Conservation (phyloP, 1,140 invertebrate genomes). For the Rhynchophorus ferrugineus region DNA sequence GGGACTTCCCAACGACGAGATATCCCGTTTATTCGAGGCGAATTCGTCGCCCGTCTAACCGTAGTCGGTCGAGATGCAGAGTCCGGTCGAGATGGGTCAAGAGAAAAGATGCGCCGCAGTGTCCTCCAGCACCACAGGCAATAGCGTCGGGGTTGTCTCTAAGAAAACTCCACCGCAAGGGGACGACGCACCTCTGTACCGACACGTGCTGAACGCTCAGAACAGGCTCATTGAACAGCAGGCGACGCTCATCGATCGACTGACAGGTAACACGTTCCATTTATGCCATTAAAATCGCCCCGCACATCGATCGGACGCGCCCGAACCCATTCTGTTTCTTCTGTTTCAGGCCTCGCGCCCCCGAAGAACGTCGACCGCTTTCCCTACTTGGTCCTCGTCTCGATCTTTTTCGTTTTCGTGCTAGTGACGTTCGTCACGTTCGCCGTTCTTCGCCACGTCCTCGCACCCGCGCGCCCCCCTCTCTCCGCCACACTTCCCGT, state of each 20-base stretch:
- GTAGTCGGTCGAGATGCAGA: too few relatives aligned
- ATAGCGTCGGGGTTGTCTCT: neutral
- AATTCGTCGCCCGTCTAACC: too few relatives aligned
- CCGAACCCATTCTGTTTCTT: too few relatives aligned
- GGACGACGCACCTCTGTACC: neutral
- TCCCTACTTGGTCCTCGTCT: slow-evolving; percentile 1
- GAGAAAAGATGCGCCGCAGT: too few relatives aligned
- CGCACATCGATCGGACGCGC: too few relatives aligned
- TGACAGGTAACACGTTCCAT: slow-evolving; percentile 8
- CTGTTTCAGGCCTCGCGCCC: neutral
- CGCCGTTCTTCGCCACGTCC: too few relatives aligned
- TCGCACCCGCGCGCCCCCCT: too few relatives aligned
- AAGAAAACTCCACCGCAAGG: neutral
- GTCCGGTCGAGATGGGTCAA: too few relatives aligned
- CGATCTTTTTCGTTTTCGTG: neutral
- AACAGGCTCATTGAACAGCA: slow-evolving; percentile 6
- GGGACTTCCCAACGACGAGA: too few relatives aligned
- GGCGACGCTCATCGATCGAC: slow-evolving; percentile 8
- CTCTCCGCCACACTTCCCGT: too few relatives aligned
- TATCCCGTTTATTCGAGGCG: too few relatives aligned
- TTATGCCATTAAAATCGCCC: neutral
- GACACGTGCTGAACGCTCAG: slow-evolving; percentile 1
- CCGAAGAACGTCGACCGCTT: neutral
- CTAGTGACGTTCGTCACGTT: neutral
- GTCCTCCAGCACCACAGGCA: neutral